Conservation (phyloP, 2,113 vertebrate species). For the Chelonoidis abingdonii region DNA sequence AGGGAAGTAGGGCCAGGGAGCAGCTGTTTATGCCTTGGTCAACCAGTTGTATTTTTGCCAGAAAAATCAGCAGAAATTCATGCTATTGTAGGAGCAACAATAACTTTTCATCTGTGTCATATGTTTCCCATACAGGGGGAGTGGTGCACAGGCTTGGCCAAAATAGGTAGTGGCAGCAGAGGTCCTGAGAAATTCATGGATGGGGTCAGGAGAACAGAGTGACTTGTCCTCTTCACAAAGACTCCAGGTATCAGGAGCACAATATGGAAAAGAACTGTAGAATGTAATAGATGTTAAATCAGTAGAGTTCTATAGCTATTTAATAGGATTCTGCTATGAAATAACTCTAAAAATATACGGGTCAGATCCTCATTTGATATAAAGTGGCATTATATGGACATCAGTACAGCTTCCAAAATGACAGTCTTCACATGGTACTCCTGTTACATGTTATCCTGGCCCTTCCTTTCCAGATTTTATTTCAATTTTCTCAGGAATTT, state of each 20-base stretch:
- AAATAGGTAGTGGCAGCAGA: neutral
- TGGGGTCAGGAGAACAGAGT: neutral
- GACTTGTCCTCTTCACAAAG: neutral
- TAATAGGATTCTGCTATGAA: neutral
- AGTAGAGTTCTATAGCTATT: slow-evolving; percentile 11
- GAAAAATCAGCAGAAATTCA: slow-evolving; percentile 67
- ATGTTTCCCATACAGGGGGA: slow-evolving; percentile 42
- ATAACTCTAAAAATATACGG: neutral
- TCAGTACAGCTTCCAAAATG: neutral
- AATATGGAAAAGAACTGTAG: slow-evolving; percentile 10
- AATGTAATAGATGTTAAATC: slow-evolving; percentile 25
- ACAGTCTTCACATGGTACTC: neutral
- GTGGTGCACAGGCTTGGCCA: slow-evolving; percentile 55
- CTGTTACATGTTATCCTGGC: neutral
- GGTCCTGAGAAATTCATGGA: neutral
- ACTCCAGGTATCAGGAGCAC: neutral
- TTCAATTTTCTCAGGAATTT: neutral
- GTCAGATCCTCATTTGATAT: neutral
- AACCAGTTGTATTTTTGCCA: slow-evolving; percentile 37
- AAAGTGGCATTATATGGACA: neutral
- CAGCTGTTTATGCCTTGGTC: slow-evolving; percentile 57
- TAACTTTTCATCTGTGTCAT: slow-evolving; percentile 52
- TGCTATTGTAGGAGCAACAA: slow-evolving; percentile 18
- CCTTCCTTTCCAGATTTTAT: neutral
- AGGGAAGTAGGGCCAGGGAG: neutral